phyloP scores from a whole-genome alignment of 2,113 vertebrate genomes.

The Trogon surrucura region DNA sequence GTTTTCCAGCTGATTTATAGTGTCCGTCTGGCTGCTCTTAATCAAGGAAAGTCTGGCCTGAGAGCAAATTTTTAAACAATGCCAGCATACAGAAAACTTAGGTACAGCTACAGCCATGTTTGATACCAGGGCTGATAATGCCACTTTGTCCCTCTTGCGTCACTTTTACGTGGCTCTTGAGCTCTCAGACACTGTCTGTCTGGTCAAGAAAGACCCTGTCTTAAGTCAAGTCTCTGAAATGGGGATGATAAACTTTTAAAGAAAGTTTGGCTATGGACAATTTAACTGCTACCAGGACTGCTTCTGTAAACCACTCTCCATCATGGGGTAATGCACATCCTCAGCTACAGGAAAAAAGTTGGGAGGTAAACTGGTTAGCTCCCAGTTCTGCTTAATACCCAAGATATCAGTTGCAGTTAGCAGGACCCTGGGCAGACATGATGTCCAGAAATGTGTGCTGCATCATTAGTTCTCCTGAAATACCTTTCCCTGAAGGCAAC shows the following conservation, averaged over 20 bases:
- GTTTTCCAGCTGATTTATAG: conserved; percentile 44
- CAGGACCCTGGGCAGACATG: neutral
- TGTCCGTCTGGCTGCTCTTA: conserved; percentile 45
- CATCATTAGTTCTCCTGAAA: neutral
- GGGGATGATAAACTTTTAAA: neutral
- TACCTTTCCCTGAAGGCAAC: neutral
- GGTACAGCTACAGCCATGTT: fast-evolving
- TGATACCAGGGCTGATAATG: neutral
- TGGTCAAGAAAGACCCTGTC: neutral
- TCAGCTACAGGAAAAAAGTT: neutral
- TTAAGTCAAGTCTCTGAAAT: neutral
- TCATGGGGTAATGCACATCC: fast-evolving
- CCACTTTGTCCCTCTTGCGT: neutral
- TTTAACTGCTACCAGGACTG: neutral
- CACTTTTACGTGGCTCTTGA: neutral
- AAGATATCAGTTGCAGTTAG: neutral
- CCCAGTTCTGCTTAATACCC: neutral
- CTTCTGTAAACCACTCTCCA: neutral
- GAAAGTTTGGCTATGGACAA: neutral
- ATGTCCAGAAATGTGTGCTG: neutral
- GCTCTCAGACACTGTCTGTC: neutral
- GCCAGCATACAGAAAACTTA: fast-evolving
- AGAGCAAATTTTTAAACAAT: neutral
- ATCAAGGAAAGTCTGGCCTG: neutral
- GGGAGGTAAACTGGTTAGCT: neutral